Conservation (phyloP, 2,888 invertebrate species). For the Tribolium freemani region DNA sequence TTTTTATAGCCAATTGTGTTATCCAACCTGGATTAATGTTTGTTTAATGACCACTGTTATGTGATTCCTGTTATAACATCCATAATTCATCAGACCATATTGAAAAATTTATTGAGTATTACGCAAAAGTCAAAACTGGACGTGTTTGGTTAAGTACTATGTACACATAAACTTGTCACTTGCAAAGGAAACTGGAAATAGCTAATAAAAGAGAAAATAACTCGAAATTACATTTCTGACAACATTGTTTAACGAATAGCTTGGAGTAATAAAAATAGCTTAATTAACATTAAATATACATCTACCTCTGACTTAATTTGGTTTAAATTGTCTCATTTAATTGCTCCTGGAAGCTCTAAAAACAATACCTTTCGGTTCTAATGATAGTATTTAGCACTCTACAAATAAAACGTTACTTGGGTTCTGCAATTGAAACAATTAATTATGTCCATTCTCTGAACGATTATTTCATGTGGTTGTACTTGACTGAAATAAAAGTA, state of each 20-base stretch:
- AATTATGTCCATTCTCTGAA: neutral
- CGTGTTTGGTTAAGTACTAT: neutral
- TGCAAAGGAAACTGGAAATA: neutral
- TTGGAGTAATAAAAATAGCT: slow-evolving; percentile 8
- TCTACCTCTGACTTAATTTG: slow-evolving; percentile 7
- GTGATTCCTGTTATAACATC: slow-evolving; percentile 3
- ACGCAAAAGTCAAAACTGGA: neutral
- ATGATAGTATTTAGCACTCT: neutral
- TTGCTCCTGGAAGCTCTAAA: neutral
- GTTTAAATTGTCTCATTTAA: neutral
- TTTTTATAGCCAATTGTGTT: neutral
- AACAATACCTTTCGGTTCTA: slow-evolving; percentile 2
- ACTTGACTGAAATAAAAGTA: too few relatives aligned
- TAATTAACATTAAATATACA: slow-evolving; percentile 9
- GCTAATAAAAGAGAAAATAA: slow-evolving; percentile 16
- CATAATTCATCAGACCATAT: neutral
- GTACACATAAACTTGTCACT: neutral
- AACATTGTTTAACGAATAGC: neutral
- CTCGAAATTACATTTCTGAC: slow-evolving; percentile 6
- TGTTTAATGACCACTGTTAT: slow-evolving; percentile 1
- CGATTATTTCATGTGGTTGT: too few relatives aligned
- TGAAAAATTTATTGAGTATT: neutral
- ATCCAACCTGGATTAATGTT: neutral
- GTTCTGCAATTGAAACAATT: neutral
- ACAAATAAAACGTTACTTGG: neutral